Conservation (phyloP, 2,797 vertebrate genomes). For the Pangasius larnaudii region DNA sequence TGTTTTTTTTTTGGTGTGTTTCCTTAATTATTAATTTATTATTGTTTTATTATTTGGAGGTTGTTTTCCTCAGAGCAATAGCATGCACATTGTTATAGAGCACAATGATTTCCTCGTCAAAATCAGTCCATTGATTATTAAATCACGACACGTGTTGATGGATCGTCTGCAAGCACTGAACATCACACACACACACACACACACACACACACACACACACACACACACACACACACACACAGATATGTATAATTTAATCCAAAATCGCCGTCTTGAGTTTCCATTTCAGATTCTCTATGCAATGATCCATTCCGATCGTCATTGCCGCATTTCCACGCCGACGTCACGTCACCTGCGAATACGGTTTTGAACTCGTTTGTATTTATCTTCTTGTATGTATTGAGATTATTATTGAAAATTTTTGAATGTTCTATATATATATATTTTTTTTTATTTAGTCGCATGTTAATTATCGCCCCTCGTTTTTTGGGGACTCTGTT, state of each 20-base stretch:
- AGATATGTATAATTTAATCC: neutral
- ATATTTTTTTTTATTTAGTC: constrained; percentile 77
- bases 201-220: constrained; percentile 43
- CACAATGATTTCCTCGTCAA: constrained; percentile 86
- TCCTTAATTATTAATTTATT: constrained; percentile 58
- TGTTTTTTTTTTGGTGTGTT: constrained; percentile 50
- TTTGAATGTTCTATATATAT: constrained; percentile 65
- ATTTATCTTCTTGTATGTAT: constrained; percentile 85
- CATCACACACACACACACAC: constrained; percentile 45
- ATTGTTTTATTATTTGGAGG: constrained; percentile 63
- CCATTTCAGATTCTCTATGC: constrained; percentile 98
- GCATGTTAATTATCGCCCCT: constrained; percentile 92
- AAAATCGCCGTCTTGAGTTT: constrained; percentile 52
- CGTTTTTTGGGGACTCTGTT: constrained; percentile 80
- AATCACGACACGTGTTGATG: neutral
- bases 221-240: constrained; percentile 49
- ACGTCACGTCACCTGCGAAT: constrained; percentile 61
- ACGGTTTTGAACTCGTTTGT: constrained; percentile 83
- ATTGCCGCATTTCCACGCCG: constrained; percentile 84
- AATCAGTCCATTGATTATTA: neutral
- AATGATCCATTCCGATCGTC: constrained; percentile 87
- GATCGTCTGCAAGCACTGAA: constrained; percentile 32
- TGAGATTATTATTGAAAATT: constrained; percentile 71
- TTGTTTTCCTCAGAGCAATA: constrained; percentile 94
- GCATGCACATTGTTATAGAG: constrained; percentile 93